Base-by-base conservation (phyloP, 2,113 vertebrate genomes). In the Pungitius pungitius region DNA sequence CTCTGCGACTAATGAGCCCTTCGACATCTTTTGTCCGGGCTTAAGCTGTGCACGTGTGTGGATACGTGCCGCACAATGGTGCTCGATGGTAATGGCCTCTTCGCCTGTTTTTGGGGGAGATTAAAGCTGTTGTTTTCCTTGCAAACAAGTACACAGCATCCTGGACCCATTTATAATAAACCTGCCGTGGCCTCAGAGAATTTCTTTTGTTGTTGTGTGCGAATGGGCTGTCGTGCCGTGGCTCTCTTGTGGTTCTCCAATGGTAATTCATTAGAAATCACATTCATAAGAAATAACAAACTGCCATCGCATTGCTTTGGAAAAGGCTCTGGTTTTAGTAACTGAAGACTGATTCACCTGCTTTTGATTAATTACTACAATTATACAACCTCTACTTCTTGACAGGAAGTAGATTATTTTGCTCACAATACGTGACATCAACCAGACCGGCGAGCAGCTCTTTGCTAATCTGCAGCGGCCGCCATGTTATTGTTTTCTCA, bases 1-100 rank as follows among this genome's bases (percentile, higher is more conserved):
- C 84, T 80, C 85, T 89, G 81, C 30, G 70, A 89, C 84, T 92
- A 92, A 92, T 90, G 89, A 91, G 90, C 84, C 88, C 82, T 85
- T 87, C 79, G 76, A 67, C 63, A 79, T 88, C 83, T 83, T 83
- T 91, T 91, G 90, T 91, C 81, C 54, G 69, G 84, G 82, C 75
- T 71, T 83, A 78, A 84, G 75, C 74, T 78, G 37, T 75, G 69
- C 52, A 39, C 72, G 57, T 26, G 35, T 65, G 82, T 52, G 49
- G 33, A 76, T 47, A 58, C 12, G 18, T 74, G 10, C 33, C 49
- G 68, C 64, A 51, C 58, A 60, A 80, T 85, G 81, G 71, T 78
- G 69, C 68, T 78, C 61, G 74, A 66, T 81, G 78, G 89, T 88
- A 88, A 90, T 80, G 33, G 64, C 80, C 67, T 73, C 68, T 78